Evolutionary conservation across 2,888 invertebrate species (phyloP).

Genomic region (Volucella inflata): DNA sequence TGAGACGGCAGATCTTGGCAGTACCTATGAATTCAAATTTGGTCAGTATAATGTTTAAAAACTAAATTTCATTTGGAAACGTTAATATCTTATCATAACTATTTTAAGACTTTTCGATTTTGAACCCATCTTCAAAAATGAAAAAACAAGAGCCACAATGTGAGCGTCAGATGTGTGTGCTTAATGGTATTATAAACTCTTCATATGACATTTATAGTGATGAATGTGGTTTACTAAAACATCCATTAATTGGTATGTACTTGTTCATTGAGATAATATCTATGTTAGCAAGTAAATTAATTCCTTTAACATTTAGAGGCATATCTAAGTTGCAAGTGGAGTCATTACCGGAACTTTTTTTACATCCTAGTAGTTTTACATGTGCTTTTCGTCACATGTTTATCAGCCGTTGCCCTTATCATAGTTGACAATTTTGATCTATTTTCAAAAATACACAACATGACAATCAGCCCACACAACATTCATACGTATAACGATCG

Average conservation of each 20-base stretch:
- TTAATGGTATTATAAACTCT: slow-evolving; percentile 82
- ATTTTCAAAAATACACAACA: not conserved
- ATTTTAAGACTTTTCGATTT: slow-evolving; percentile 57
- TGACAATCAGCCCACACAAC: not conserved
- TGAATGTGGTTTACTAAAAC: slow-evolving; percentile 82
- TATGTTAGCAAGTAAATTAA: not conserved
- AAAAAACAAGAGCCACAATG: slow-evolving; percentile 2
- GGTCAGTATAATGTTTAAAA: slow-evolving; percentile 37
- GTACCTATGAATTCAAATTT: slow-evolving; percentile 73
- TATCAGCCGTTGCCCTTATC: slow-evolving; percentile 78
- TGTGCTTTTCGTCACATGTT: slow-evolving; percentile 82
- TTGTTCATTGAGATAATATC: not conserved
- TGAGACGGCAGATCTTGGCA: slow-evolving; percentile 72
- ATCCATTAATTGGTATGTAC: slow-evolving; percentile 83
- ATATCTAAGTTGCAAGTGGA: slow-evolving; percentile 85
- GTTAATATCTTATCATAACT: not conserved
- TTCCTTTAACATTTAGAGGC: slow-evolving; percentile 79
- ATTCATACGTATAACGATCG: not conserved
- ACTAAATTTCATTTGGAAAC: not conserved
- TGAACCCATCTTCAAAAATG: slow-evolving; percentile 24
- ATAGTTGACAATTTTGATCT: slow-evolving; percentile 36
- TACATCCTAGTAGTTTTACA: slow-evolving; percentile 83
- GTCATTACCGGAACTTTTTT: slow-evolving; percentile 84
- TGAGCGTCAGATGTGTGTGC: slow-evolving; percentile 83
- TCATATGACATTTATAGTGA: slow-evolving; percentile 78